A percentile compares a stretch with the other conserved stretches of the same genome.
Conservation (phyloP, 2,113 vertebrate species). For the Sorex araneus region DNA sequence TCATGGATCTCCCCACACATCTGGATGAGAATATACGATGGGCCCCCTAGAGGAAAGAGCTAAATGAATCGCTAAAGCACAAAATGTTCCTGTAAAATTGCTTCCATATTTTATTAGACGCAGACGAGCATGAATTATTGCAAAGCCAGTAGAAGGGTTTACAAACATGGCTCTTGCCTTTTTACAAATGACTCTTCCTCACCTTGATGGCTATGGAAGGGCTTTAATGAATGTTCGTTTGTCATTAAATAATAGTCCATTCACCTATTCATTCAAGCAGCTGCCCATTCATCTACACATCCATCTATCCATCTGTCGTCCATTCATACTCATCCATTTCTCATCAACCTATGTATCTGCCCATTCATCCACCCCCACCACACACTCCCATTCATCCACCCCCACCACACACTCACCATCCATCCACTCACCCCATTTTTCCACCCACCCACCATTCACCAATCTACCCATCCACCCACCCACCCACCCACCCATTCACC, state of each 20-base stretch:
- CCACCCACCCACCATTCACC: no score
- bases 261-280: neutral
- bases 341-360: neutral
- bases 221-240: neutral
- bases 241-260: neutral
- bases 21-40: conserved; percentile 79
- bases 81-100: conserved; percentile 87
- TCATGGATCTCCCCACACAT: conserved; percentile 78
- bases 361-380: neutral
- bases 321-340: neutral
- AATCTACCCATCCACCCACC: no score
- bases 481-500: neutral
- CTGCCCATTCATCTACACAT: neutral
- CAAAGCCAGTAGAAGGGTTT: conserved; percentile 61
- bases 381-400: neutral
- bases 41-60: conserved; percentile 86
- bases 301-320: neutral
- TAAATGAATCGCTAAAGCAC: conserved; percentile 85
- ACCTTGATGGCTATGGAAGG: neutral
- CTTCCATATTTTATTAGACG: conserved; percentile 88
- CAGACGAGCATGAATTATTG: conserved; percentile 84
- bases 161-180: conserved; percentile 57
- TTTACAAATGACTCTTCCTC: conserved; percentile 27
- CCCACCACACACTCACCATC: neutral
- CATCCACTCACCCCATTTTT: neutral